Conservation (phyloP, 2,888 invertebrate genomes). For the Ptycholaimellus sp. region DNA sequence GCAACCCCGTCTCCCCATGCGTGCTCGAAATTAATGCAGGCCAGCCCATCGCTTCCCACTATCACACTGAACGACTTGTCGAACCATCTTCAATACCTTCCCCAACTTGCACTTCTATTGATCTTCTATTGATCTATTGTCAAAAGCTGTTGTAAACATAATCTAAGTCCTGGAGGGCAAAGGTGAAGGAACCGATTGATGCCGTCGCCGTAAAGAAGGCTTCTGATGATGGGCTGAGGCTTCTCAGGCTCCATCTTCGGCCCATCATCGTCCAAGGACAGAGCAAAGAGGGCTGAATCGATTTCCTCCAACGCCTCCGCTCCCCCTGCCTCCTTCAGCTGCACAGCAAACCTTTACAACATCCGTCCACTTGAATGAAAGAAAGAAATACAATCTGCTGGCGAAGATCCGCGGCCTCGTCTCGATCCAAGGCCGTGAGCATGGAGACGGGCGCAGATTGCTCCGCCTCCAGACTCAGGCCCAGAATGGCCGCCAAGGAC, state of each 20-base stretch:
- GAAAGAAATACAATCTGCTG: conserved; percentile 39
- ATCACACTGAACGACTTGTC: conserved; percentile 82
- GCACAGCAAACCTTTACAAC: too few species aligned
- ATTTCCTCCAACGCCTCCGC: conserved; percentile 42
- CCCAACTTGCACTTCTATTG: too few species aligned
- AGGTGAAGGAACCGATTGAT: conserved; percentile 1
- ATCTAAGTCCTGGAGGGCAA: not conserved
- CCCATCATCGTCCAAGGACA: conserved; percentile 59
- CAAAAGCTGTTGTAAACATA: too few species aligned
- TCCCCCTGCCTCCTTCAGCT: too few species aligned
- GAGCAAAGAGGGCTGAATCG: conserved; percentile 60
- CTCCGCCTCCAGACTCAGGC: conserved; percentile 33
- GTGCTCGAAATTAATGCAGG: conserved; percentile 84
- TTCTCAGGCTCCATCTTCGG: conserved; percentile 15
- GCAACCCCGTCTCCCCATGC: conserved; percentile 98
- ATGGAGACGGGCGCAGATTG: conserved; percentile 44
- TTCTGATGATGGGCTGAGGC: conserved; percentile 34
- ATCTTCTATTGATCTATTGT: too few species aligned
- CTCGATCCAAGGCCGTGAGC: conserved; percentile 55
- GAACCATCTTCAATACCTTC: conserved; percentile 61
- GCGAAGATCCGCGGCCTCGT: conserved; percentile 62
- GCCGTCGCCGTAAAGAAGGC: conserved; percentile 45
- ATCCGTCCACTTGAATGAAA: too few species aligned
- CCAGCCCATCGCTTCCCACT: conserved; percentile 52
- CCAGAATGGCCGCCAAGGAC: conserved; percentile 47